Percentiles rank a stretch among this genome's conserved stretches.
Conservation (phyloP, 1,140 invertebrate species). For the Heliconius hewitsoni region DNA sequence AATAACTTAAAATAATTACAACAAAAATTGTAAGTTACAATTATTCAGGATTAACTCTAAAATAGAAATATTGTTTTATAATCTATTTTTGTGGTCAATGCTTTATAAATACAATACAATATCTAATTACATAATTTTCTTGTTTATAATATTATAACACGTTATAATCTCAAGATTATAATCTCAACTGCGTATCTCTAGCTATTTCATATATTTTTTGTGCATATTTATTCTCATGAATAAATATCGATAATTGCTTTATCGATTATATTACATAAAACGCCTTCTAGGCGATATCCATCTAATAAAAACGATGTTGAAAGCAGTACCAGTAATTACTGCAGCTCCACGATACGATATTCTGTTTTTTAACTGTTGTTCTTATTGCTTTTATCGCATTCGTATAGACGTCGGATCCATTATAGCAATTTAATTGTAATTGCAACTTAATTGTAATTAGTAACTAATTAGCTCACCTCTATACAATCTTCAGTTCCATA, state of each 20-base stretch:
- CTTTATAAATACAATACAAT: background rate
- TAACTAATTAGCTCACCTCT: constrained; percentile 16
- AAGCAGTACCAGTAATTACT: constrained; percentile 1
- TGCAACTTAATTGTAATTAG: constrained; percentile 11
- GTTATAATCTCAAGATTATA: background rate
- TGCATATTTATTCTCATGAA: background rate
- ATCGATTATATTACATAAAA: constrained; percentile 5
- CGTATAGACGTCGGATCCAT: constrained; percentile 7
- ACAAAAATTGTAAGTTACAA: too few relatives aligned
- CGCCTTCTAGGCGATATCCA: background rate
- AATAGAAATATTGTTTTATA: background rate
- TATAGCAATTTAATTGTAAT: constrained; percentile 18
- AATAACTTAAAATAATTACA: too few relatives aligned
- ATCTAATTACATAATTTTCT: background rate
- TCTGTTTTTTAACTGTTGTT: background rate
- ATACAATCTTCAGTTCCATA: constrained; percentile 6
- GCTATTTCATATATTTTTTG: background rate
- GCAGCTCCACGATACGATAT: background rate
- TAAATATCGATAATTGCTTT: constrained; percentile 6
- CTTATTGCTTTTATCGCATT: constrained; percentile 13
- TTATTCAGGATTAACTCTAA: background rate
- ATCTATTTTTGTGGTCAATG: background rate
- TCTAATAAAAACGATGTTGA: constrained; percentile 10
- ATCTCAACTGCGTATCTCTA: background rate
- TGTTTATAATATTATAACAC: background rate